Percentiles rank a stretch among this genome's conserved stretches.
Evolutionary conservation across 2,888 invertebrate genomes (phyloP).

Genomic region (Lasioglossum figueresi): DNA sequence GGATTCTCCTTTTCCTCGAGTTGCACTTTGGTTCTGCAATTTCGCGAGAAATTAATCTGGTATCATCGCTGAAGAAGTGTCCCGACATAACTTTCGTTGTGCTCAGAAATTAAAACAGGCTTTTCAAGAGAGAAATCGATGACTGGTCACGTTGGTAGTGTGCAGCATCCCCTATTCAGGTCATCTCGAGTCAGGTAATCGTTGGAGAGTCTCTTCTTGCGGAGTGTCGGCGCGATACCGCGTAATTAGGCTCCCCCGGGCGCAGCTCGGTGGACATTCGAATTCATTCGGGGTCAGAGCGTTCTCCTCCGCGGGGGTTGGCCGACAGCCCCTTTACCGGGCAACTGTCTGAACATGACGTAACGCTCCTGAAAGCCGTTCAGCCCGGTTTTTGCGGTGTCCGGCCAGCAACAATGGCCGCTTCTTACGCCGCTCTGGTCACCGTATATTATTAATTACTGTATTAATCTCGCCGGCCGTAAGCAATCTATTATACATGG

Average conservation of each 20-base stretch:
- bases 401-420: slow-evolving; percentile 82
- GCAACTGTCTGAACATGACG: slow-evolving; percentile 83
- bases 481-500: slow-evolving; percentile 82
- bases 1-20: neutral
- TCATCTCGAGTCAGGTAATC: slow-evolving; percentile 9
- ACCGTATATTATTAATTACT: slow-evolving; percentile 84
- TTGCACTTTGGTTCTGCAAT: neutral
- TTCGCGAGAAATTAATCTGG: neutral
- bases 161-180: slow-evolving; percentile 6
- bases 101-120: neutral
- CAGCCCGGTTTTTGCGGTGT: slow-evolving; percentile 80
- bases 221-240: slow-evolving; percentile 53
- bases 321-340: slow-evolving; percentile 68
- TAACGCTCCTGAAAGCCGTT: slow-evolving; percentile 81
- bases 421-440: slow-evolving; percentile 80
- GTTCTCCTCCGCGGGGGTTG: slow-evolving; percentile 30
- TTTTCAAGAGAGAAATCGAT: neutral
- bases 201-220: slow-evolving; percentile 27
- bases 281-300: slow-evolving; percentile 79
- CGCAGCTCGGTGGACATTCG: slow-evolving; percentile 72
- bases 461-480: slow-evolving; percentile 82
- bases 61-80: neutral
- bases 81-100: neutral
- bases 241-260: slow-evolving; percentile 76
- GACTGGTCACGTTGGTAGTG: neutral